Evolutionary conservation across 35 echinoderm and acorn worm genomes (phyloP), one percentile per base, ranked within the genome.

Genomic region (Heliocidaris erythrogramma): DNA sequence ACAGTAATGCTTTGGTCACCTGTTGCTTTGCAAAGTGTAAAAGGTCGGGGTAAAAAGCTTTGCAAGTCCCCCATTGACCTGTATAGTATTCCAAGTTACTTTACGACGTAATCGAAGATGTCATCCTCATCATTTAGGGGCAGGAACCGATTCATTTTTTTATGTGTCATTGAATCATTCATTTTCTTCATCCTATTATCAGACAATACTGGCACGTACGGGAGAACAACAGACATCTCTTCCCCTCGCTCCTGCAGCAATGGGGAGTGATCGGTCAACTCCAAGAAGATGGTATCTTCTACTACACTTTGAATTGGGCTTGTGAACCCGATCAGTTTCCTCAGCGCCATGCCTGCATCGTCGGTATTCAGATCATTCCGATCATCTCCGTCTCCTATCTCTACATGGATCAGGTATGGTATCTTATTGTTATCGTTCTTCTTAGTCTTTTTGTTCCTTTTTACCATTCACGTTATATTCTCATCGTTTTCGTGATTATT

Each of bases 321-420:
- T 97, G 97, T 85, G 93, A 94, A 69, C 97, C 97, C 3, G 96
- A 97, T 60, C 96, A 98, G 93, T 98, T 97, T 88, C 97, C 97
- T 30, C 95, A 97, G 48, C 92, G 96, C 88, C 97, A 98, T 61
- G 97, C 96, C 47, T 98, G 97, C 52, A 88, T 97, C 21, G 97
- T 98, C 21, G 97, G 97, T 10, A 96, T 98, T 90, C 97, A 98
- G 85, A 21, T 98, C 47, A 94, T 98, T 27, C 97, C 97, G n/a
- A 95, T 98, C 11, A 98, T 94, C 85, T 96, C 97, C 18, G 94
- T 98, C 10, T 98, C 97, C 21, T 91, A 98, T 92, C 89, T 94
- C 29, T 97, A 96, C 60, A 92, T 96, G 95, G 96, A 97, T 95
- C 95, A 96, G 96, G 96, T 97, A 94, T 30, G 30, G 11, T 78